Percentiles rank a stretch among this genome's conserved stretches.
These are phyloP conservation scores for Triplophysa yarkandensis DNA, from an alignment of 2,797 vertebrate genomes.

Conservation along the genomic window DNA sequence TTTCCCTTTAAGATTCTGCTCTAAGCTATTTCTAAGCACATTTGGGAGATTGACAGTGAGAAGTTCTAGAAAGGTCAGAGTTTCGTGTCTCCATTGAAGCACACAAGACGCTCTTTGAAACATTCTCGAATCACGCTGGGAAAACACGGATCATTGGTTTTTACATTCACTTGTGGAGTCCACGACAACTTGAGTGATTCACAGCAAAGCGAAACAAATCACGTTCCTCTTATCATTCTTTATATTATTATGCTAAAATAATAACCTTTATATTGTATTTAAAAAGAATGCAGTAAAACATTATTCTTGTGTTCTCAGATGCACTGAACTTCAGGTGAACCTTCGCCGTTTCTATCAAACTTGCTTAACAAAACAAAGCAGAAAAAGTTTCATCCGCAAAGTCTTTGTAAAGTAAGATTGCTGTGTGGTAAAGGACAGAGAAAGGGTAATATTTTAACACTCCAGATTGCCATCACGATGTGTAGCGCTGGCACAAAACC, in stretches of 20 bases:
- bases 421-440: background rate
- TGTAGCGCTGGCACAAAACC: background rate
- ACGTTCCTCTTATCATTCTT: no score
- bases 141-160: background rate
- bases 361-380: background rate
- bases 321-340: background rate
- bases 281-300: no score
- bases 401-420: background rate
- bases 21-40: no score
- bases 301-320: no score
- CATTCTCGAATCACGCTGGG: background rate
- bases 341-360: background rate
- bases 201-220: no score
- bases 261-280: no score
- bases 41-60: no score
- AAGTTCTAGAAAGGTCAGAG: background rate
- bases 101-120: background rate
- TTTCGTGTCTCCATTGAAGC: background rate
- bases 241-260: no score
- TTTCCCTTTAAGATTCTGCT: background rate
- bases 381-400: background rate
- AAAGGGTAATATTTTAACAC: conserved; percentile 14
- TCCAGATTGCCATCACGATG: conserved; percentile 12
- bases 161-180: background rate
- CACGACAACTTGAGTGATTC: background rate